Conservation (phyloP, 2,888 invertebrate species). For the Hydrotaea cyrtoneurina region DNA sequence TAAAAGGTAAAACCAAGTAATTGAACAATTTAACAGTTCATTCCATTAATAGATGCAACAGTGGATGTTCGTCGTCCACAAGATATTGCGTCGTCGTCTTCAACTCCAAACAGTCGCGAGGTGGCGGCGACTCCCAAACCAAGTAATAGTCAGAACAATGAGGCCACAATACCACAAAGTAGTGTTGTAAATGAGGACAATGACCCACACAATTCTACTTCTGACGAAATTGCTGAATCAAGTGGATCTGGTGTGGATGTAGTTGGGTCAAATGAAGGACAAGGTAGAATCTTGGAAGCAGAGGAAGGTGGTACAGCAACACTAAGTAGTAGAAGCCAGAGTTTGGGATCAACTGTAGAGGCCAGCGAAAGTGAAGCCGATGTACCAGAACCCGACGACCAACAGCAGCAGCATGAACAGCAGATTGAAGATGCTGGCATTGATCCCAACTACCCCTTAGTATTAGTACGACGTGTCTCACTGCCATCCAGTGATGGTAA, state of each 20-base stretch:
- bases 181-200: not conserved
- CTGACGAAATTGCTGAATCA: too few relatives aligned
- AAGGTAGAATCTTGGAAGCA: not conserved
- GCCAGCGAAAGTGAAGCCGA: not conserved
- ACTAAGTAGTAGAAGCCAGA: not conserved
- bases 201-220: conserved; percentile 1
- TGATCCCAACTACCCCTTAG: conserved; percentile 61
- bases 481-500: conserved; percentile 36
- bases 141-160: too few relatives aligned
- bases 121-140: not conserved
- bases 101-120: not conserved
- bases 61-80: not conserved
- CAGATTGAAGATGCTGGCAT: conserved; percentile 65
- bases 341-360: not conserved
- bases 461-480: conserved; percentile 55
- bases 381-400: conserved; percentile 7
- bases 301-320: not conserved
- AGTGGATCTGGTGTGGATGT: too few relatives aligned
- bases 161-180: not conserved
- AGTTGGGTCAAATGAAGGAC: not conserved
- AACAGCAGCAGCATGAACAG: conserved; percentile 59
- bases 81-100: conserved; percentile 55
- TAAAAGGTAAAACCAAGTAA: too few relatives aligned
- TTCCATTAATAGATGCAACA: conserved; percentile 5
- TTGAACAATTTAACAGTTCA: not conserved